Conservation (phyloP, 2,888 invertebrate genomes). For the Priocnemis perturbator region DNA sequence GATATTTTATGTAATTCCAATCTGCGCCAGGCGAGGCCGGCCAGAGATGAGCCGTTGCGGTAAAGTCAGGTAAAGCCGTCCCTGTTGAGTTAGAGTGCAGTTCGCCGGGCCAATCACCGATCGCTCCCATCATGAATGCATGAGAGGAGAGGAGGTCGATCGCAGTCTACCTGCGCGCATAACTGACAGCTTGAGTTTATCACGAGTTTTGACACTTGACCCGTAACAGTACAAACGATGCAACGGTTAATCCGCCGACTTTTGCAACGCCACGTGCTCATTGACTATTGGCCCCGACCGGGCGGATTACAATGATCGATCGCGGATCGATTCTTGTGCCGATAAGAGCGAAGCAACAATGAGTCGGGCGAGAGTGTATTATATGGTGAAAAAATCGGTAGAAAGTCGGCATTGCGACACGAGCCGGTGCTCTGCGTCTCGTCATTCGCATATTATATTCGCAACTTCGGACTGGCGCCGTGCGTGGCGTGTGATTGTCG, state of each 20-base stretch:
- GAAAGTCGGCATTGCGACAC: conserved; percentile 10
- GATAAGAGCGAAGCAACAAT: conserved; percentile 18
- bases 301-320: conserved; percentile 34
- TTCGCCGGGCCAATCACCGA: too few relatives aligned
- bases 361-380: conserved; percentile 7
- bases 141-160: background rate
- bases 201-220: conserved; percentile 33
- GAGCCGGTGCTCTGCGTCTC: conserved; percentile 1
- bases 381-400: conserved; percentile 19
- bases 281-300: too few relatives aligned
- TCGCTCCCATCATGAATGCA: too few relatives aligned
- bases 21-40: too few relatives aligned
- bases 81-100: too few relatives aligned
- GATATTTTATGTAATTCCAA: too few relatives aligned
- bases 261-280: background rate
- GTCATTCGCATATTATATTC: conserved; percentile 5
- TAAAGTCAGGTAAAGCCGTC: too few relatives aligned
- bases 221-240: conserved; percentile 26
- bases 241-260: conserved; percentile 11
- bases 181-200: conserved; percentile 30
- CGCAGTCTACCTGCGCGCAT: background rate
- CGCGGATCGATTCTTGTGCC: conserved; percentile 34
- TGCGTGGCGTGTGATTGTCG: too few relatives aligned
- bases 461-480: too few relatives aligned
- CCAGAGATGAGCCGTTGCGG: too few relatives aligned